Evolutionary conservation across 2,113 vertebrate genomes (phyloP).

Genomic region (Zosterops lateralis): DNA sequence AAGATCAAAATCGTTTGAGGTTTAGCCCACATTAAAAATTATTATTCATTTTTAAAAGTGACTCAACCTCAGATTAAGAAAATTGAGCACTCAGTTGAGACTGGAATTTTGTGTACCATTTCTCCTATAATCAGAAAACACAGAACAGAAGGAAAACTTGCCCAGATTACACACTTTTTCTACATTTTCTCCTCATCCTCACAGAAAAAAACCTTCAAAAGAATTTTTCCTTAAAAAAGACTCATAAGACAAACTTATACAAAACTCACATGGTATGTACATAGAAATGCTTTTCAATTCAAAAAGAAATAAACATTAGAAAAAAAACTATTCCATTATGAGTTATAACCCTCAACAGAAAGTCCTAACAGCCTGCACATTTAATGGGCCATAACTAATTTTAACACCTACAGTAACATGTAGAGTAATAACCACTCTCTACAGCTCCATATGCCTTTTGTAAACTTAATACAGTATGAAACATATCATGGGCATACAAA

Average conservation of each 20-base stretch:
- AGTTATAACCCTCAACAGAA: background rate
- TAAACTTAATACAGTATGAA: background rate
- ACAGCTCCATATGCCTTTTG: background rate
- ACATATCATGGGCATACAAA: background rate
- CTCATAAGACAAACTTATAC: background rate
- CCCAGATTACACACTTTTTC: background rate
- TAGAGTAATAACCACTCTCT: background rate
- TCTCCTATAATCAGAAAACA: background rate
- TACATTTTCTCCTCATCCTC: background rate
- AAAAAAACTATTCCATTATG: background rate
- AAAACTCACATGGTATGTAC: background rate
- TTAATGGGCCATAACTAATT: background rate
- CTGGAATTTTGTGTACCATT: background rate
- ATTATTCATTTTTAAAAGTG: conserved; percentile 13
- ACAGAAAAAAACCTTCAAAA: background rate
- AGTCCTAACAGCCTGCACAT: background rate
- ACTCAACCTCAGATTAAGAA: background rate
- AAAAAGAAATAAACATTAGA: background rate
- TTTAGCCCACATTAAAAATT: conserved; percentile 36
- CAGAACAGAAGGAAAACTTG: background rate
- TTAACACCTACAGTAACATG: background rate
- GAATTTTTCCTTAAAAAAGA: background rate
- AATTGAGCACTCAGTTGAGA: background rate
- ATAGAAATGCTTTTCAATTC: background rate
- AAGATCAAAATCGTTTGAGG: background rate